Base-by-base conservation (phyloP, 2,797 vertebrate genomes). In the Ctenopoma multispine region DNA sequence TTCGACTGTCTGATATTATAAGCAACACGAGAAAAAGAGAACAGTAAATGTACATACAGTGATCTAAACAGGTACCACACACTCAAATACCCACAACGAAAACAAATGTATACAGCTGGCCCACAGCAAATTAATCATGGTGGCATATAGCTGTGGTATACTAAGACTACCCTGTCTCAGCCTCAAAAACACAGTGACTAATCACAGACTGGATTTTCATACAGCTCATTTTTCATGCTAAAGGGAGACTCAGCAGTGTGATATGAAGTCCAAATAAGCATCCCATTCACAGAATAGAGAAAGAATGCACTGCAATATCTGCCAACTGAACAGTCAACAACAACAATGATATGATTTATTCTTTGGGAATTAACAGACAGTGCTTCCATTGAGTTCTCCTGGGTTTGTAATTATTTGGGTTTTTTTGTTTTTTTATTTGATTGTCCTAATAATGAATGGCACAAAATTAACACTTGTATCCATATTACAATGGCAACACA, bases 221-320 rank as follows among this genome's bases (percentile, higher is more conserved):
- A 62, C 23, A 38, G 72, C 78, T 87, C 78, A 85, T 92, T 88
- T 87, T 71, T 90, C 89, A 87, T 79, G 50, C 41, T 82, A 84
- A 83, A 73, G 55, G 79, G 63, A 75, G 47, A 59, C 67, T 82
- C 63, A 68, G 61, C 72, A 58, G 63, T 64, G 55, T 76, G 63
- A 74, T 72, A 57, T 46, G 47, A 64, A 76, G 75, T 85, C 75
- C 31, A 79, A 86, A 80, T 67, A 82, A 81, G 80, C 79, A 79
- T 47, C 14, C 53, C 18, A 1, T 65, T 70, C 27, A 50, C 21
- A 70, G 38, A 78, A 62, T 10, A 55, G 27, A 44, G 20, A 54
- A 56, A 71, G 40, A 75, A 77, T 48, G 49, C 7, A 5, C 51
- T 3, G 18, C 72, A 48, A 55, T 66, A 18, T 59, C 41, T 7